Percentiles rank a stretch among this genome's conserved stretches.
Conservation (phyloP, 2,797 vertebrate species). For the Helicolenus hilgendorfi region DNA sequence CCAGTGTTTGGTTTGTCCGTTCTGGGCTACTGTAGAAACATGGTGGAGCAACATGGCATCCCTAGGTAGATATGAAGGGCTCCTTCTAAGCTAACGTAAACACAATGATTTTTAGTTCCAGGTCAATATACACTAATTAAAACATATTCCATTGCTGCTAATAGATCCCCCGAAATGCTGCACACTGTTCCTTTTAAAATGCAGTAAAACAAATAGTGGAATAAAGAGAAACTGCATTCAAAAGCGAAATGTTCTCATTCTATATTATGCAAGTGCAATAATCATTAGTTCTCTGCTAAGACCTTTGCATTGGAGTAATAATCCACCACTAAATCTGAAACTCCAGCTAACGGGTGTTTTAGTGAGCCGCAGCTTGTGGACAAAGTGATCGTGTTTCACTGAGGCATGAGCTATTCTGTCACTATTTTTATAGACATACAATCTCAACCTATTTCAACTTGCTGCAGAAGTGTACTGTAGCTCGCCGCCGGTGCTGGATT, state of each 20-base stretch:
- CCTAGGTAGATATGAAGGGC: no score
- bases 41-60: no score
- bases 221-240: background rate
- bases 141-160: no score
- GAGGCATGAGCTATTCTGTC: conserved; percentile 56
- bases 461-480: conserved; percentile 28
- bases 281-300: conserved; percentile 42
- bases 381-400: conserved; percentile 70
- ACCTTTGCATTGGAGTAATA: conserved; percentile 38
- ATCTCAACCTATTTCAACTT: conserved; percentile 69
- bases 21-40: no score
- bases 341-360: conserved; percentile 54
- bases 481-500: conserved; percentile 53
- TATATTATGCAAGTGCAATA: background rate
- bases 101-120: no score
- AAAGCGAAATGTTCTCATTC: background rate
- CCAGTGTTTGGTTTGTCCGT: no score
- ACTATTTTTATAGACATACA: conserved; percentile 75
- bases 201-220: background rate
- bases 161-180: no score
- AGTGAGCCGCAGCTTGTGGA: conserved; percentile 62
- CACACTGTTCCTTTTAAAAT: no score
- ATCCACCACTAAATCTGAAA: conserved; percentile 73
- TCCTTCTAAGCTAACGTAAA: no score
- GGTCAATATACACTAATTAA: no score